A percentile compares a stretch with the other conserved stretches of the same genome.
Conservation (phyloP, 2,797 vertebrate genomes). For the Rhinatrema bivittatum region DNA sequence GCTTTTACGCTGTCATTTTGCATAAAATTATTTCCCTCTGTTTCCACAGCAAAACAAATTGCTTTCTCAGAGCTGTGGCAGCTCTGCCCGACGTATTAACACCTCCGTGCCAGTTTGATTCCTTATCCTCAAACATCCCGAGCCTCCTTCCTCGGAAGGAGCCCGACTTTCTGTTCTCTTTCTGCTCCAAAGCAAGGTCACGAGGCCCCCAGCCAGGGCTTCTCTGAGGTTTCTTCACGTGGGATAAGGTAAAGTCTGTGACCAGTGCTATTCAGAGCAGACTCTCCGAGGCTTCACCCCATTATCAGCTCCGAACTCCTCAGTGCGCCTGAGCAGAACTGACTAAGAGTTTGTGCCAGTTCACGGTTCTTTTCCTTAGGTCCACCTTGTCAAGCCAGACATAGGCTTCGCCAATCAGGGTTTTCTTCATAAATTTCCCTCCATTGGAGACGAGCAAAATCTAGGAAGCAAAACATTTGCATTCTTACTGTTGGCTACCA, state of each 20-base stretch:
- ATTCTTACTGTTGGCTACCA: no score
- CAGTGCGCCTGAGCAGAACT: slow-evolving; percentile 80
- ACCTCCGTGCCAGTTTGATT: no score
- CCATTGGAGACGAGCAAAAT: slow-evolving; percentile 93
- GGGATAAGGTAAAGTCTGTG: slow-evolving; percentile 30
- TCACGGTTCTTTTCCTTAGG: slow-evolving; percentile 94
- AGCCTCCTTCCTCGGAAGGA: slow-evolving; percentile 13
- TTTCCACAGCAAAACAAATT: slow-evolving; percentile 15
- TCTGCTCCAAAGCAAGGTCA: slow-evolving; percentile 23
- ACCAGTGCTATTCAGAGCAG: slow-evolving; percentile 29
- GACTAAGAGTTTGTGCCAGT: slow-evolving; percentile 95
- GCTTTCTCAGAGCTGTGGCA: slow-evolving; percentile 15
- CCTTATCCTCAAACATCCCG: no score
- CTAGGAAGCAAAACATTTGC: slow-evolving; percentile 41
- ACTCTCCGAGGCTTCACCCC: slow-evolving; percentile 30
- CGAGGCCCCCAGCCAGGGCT: slow-evolving; percentile 9
- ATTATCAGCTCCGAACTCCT: slow-evolving; percentile 39
- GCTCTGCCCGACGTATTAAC: no score
- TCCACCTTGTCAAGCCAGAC: slow-evolving; percentile 98
- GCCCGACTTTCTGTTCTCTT: slow-evolving; percentile 5
- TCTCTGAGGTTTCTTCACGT: slow-evolving; percentile 27
- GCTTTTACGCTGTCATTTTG: slow-evolving; percentile 23
- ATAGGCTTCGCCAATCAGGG: slow-evolving; percentile 92
- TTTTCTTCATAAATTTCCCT: slow-evolving; percentile 98
- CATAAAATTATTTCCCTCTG: slow-evolving; percentile 30